phyloP scores from a whole-genome alignment of 2,113 vertebrate genomes.

The Myiozetetes cayanensis region DNA sequence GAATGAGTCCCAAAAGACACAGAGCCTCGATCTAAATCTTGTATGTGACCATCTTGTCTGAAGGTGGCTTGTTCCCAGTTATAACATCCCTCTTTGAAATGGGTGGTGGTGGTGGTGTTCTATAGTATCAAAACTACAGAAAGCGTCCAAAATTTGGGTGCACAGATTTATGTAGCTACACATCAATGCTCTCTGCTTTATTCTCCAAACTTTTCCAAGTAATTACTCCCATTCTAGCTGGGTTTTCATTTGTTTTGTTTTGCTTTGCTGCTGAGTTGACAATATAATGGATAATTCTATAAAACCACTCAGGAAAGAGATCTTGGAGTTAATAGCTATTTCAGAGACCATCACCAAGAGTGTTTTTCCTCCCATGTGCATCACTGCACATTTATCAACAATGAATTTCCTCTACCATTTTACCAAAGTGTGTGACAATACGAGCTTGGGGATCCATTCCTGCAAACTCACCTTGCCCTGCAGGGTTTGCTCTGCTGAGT shows the following conservation, averaged over 20 bases:
- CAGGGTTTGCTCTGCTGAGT: background rate
- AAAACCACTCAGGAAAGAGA: constrained; percentile 48
- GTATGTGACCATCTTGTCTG: background rate
- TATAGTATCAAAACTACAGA: background rate
- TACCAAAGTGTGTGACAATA: background rate
- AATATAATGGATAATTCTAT: constrained; percentile 45
- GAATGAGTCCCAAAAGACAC: background rate
- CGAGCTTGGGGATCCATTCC: background rate
- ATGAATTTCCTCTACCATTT: constrained; percentile 15
- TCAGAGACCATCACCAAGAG: background rate
- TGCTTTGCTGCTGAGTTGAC: constrained; percentile 30
- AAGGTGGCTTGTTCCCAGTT: background rate
- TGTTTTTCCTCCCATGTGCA: constrained; percentile 47
- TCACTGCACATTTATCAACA: constrained; percentile 39
- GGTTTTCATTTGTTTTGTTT: background rate
- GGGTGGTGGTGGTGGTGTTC: background rate
- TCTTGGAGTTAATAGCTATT: constrained; percentile 42
- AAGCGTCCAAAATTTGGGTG: background rate
- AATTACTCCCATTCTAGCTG: background rate
- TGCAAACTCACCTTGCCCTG: background rate
- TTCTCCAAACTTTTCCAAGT: background rate
- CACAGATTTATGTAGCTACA: background rate
- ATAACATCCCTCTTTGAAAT: background rate
- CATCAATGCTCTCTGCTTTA: background rate
- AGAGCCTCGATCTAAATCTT: background rate